Conservation (phyloP, 2,113 vertebrate species). For the Cyrtonyx montezumae region DNA sequence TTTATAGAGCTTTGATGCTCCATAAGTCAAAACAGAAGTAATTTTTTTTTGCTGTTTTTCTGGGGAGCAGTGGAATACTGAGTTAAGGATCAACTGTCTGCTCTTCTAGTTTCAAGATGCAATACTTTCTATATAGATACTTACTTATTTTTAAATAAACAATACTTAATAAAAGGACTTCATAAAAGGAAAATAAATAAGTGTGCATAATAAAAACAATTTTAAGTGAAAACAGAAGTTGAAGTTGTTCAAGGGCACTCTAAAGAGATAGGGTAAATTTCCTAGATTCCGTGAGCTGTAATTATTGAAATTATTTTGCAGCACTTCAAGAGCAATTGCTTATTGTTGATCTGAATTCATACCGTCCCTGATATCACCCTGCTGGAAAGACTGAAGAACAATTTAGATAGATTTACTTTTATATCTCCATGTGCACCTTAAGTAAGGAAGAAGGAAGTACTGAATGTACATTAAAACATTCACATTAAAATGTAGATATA, state of each 20-base stretch:
- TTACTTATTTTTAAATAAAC: constrained; percentile 69
- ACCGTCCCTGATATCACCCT: neutral
- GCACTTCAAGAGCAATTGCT: constrained; percentile 17
- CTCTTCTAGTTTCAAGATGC: constrained; percentile 58
- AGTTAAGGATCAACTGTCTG: constrained; percentile 24
- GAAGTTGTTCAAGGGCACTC: neutral
- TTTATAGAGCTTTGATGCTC: too few relatives aligned
- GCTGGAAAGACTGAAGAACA: neutral
- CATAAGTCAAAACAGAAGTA: constrained; percentile 55
- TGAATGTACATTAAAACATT: neutral
- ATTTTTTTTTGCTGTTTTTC: constrained; percentile 44
- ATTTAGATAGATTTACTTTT: neutral
- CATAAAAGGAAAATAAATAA: neutral
- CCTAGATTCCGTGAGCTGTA: neutral
- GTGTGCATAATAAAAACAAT: constrained; percentile 44
- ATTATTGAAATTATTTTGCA: constrained; percentile 18
- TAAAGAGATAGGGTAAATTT: neutral
- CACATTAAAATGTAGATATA: neutral
- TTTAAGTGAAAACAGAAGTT: neutral
- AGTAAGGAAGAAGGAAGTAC: neutral
- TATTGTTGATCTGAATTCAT: neutral
- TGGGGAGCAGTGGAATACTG: constrained; percentile 30
- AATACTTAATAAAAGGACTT: constrained; percentile 53
- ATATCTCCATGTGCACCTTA: neutral
- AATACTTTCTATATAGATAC: constrained; percentile 58